Base-by-base conservation (phyloP, 2,113 vertebrate species). In the Microcebus murinus region DNA sequence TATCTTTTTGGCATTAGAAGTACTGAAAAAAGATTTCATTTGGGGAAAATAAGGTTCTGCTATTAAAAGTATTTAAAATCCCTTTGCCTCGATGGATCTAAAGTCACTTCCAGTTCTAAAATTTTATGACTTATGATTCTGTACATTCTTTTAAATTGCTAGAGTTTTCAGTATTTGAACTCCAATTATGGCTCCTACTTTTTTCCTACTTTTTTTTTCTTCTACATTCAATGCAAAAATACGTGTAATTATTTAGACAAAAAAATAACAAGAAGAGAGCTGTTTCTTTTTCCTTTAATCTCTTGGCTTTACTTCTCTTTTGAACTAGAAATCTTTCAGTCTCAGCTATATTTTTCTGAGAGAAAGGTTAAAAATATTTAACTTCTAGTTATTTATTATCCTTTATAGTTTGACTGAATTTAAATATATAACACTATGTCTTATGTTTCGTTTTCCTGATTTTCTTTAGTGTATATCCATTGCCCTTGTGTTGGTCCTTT, bases 11-110 rank as follows among this genome's bases (percentile, higher is more conserved):
- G 27, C 36, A 42, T 76, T 10, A 73, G 18, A 93, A 67, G n/a
- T 82, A 61, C 61, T 68, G 31, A 82, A 87, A 73, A 90, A 90
- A 90, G 2, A 80, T 81, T 94, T 90, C 2, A 57, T 83, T 88
- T 79, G 36, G 10, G 23, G 31, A 34, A n/a, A 70, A 81, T 76
- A 71, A n/a, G 50, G 0, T 92, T 83, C 27, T 67, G 4, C 12
- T 48, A 61, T 80, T 92, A 83, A 94, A 96, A 84, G 31, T 68
- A 73, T 50, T 61, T 92, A 57, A 88, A 95, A 81, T 90, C 34
- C 21, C 39, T 92, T 80, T 90, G 42, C 36, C 23, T 81, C 48
- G 21, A 39, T 67, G 4, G 57, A 85, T 39, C 59, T 80, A 87
- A 89, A 61, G 4, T 87, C 29, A 76, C 18, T 77, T 87, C 20